phyloP scores from a whole-genome alignment of 2,888 invertebrate genomes.

The Phorcus lineatus region DNA sequence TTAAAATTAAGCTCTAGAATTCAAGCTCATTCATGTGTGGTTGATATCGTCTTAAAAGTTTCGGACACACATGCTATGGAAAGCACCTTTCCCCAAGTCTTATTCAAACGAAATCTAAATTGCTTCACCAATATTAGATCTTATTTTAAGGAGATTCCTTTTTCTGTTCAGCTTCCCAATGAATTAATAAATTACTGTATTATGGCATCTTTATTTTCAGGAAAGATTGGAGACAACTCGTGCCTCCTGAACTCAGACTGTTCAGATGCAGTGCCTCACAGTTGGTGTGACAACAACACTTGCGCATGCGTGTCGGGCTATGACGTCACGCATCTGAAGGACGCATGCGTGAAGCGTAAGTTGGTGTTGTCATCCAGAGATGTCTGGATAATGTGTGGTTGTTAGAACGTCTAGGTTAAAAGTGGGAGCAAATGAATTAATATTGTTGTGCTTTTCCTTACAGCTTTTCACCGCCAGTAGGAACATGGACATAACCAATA shows the following conservation, averaged over 20 bases:
- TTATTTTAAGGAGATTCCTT: too few species aligned
- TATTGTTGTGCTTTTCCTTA: not conserved
- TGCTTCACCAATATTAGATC: too few species aligned
- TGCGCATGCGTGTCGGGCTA: conserved; percentile 25
- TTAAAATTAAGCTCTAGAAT: too few species aligned
- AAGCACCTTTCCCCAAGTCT: too few species aligned
- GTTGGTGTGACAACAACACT: conserved; percentile 6
- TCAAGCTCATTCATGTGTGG: too few species aligned
- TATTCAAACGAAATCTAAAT: too few species aligned
- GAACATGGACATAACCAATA: too few species aligned
- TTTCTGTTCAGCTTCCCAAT: too few species aligned
- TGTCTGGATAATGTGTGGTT: not conserved
- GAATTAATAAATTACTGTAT: too few species aligned
- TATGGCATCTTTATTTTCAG: not conserved
- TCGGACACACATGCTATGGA: too few species aligned
- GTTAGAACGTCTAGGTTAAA: not conserved
- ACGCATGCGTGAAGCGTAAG: conserved; percentile 26
- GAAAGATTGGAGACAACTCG: conserved; percentile 14
- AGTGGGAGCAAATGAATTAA: not conserved
- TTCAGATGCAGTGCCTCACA: conserved; percentile 8
- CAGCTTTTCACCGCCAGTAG: not conserved
- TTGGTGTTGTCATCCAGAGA: not conserved
- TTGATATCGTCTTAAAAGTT: too few species aligned
- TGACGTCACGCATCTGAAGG: not conserved
- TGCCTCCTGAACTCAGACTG: conserved; percentile 22